phyloP scores from a whole-genome alignment of 2,888 invertebrate genomes.

The Euproctis similis region DNA sequence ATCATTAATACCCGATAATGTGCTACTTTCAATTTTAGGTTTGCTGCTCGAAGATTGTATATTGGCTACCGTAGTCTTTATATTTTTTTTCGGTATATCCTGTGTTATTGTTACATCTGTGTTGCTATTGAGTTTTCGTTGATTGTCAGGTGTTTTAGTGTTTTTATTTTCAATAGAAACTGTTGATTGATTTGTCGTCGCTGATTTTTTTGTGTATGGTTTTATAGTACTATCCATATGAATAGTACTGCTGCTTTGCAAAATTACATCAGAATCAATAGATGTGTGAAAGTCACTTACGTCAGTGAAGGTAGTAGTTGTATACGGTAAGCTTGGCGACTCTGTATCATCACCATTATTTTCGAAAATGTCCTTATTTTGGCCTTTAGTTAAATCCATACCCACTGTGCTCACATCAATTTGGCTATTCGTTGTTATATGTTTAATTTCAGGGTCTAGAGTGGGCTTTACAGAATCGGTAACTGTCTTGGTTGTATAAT shows the following conservation, averaged over 20 bases:
- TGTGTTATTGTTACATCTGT: conserved; percentile 30
- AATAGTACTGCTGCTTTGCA: conserved; percentile 54
- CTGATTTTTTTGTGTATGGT: conserved; percentile 32
- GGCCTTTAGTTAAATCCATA: too few relatives aligned
- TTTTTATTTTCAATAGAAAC: conserved; percentile 50
- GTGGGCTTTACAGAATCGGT: too few relatives aligned
- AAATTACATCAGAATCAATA: conserved; percentile 39
- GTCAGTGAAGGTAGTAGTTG: conserved; percentile 15
- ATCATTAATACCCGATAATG: too few relatives aligned
- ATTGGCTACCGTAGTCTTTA: conserved; percentile 9
- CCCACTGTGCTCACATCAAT: too few relatives aligned
- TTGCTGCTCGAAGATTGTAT: conserved; percentile 4
- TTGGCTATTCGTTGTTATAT: too few relatives aligned
- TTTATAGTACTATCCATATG: conserved; percentile 52
- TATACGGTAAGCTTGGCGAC: too few relatives aligned
- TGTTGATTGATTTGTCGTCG: conserved; percentile 30
- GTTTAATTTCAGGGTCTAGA: too few relatives aligned
- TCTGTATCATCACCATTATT: too few relatives aligned
- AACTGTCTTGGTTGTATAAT: too few relatives aligned
- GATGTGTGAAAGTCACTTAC: conserved; percentile 25
- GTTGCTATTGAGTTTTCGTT: conserved; percentile 55
- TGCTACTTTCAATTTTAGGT: too few relatives aligned
- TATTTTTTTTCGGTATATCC: conserved; percentile 14
- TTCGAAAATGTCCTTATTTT: too few relatives aligned
- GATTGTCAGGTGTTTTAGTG: conserved; percentile 62